Evolutionary conservation across 2,888 invertebrate genomes (phyloP), one percentile per base, ranked within the genome.

Genomic region (Tetragnatha montana): DNA sequence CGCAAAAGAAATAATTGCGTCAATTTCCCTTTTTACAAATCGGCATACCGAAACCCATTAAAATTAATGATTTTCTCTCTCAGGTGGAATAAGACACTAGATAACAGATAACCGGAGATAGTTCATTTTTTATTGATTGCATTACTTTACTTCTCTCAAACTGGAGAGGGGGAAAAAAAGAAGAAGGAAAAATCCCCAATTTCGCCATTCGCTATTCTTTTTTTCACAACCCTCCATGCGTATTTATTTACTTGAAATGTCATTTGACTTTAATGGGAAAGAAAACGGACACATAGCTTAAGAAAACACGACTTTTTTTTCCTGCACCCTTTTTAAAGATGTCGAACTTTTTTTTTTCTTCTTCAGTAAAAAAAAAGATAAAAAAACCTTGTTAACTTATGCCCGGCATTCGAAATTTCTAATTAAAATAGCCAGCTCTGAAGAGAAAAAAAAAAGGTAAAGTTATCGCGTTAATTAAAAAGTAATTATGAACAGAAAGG

Each of bases 391-490:
- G 51, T 69, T 73, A 86, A 73, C 78, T 49, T 76, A 81, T 87
- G 80, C 86, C 47, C 8, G 81, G 87, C 50, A 88, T 88, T 82
- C 70, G 81, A 88, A 82, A 88, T 88, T 88, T 88, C 87, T 88
- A 88, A 88, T 88, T 88, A 88, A 88, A 88, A 88, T 88, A 81
- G 87, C 76, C 76, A 17, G 60, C 60, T 70, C 81, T n/a, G n/a
- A n/a, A n/a, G n/a, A n/a, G n/a, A n/a, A n/a, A n/a, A n/a, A n/a
- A n/a, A 82, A 82, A 82, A 76, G 81, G 87, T 51, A 86, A 82
- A 88, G 87, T 82, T 88, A 88, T 88, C 87, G 82, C 87, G 87
- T 88, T 88, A 88, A 88, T 88, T 88, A 88, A 88, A 88, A 88
- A 88, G 87, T 88, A 88, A 88, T 88, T 88, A 88, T 82, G 87